phyloP scores from a whole-genome alignment of 2,888 invertebrate species.

The Anagyrus pseudococci region DNA sequence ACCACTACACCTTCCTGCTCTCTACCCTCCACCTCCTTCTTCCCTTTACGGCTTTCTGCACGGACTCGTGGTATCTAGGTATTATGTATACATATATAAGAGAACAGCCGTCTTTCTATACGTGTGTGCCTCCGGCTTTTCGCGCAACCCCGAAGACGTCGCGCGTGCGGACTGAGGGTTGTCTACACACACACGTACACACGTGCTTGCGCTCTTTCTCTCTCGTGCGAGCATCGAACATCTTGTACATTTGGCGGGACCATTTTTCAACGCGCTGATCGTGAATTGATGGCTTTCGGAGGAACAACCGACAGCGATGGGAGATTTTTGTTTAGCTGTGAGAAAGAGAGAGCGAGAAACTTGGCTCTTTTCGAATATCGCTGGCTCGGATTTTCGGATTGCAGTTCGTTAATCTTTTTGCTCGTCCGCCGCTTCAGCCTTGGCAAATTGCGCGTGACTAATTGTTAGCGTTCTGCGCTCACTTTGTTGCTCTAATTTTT shows the following conservation, averaged over 20 bases:
- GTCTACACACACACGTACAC: not conserved
- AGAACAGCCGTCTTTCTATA: not conserved
- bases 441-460: too few species aligned
- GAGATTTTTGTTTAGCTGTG: too few species aligned
- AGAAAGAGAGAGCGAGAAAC: too few species aligned
- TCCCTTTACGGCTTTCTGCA: not conserved
- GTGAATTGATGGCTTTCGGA: constrained; percentile 32
- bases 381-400: too few species aligned
- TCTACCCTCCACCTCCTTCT: not conserved
- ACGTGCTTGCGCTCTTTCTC: not conserved
- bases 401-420: too few species aligned
- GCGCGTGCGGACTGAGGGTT: constrained; percentile 1
- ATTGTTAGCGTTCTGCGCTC: too few species aligned
- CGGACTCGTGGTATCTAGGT: not conserved
- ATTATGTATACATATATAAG: not conserved
- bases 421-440: too few species aligned
- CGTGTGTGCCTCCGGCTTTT: not conserved
- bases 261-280: constrained; percentile 36
- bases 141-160: not conserved
- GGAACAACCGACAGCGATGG: too few species aligned
- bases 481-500: too few species aligned
- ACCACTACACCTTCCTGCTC: not conserved
- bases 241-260: constrained; percentile 23
- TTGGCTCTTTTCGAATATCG: too few species aligned
- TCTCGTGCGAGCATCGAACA: constrained; percentile 17